phyloP scores from a whole-genome alignment of 2,888 invertebrate genomes.

The Patella depressa region DNA sequence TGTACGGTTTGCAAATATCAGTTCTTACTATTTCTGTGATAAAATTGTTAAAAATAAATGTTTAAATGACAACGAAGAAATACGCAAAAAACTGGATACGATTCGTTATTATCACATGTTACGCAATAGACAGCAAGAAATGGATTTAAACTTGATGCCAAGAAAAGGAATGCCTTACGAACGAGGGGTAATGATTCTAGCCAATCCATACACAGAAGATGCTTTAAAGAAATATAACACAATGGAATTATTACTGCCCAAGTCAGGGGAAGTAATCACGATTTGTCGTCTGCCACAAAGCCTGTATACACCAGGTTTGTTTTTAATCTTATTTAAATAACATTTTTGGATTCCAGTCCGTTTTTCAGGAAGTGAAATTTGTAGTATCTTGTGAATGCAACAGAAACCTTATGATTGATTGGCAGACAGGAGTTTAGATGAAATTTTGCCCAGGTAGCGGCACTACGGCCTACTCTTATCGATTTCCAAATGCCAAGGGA shows the following conservation, averaged over 20 bases:
- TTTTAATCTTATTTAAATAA: not conserved
- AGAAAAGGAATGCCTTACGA: slow-evolving; percentile 62
- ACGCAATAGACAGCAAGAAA: slow-evolving; percentile 63
- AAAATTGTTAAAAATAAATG: slow-evolving; percentile 55
- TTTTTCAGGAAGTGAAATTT: too few relatives aligned
- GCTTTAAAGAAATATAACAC: slow-evolving; percentile 65
- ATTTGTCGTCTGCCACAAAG: slow-evolving; percentile 68
- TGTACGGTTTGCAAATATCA: slow-evolving; percentile 68
- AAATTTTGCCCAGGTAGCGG: too few relatives aligned
- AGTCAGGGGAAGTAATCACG: slow-evolving; percentile 60
- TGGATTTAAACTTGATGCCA: slow-evolving; percentile 67
- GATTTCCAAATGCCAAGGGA: too few relatives aligned
- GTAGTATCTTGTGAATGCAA: not conserved
- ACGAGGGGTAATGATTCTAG: slow-evolving; percentile 66
- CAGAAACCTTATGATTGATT: not conserved
- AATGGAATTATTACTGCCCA: slow-evolving; percentile 66
- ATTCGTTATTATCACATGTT: slow-evolving; percentile 68
- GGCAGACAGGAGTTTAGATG: too few relatives aligned
- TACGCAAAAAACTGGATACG: slow-evolving; percentile 51
- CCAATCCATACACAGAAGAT: slow-evolving; percentile 69
- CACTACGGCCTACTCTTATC: too few relatives aligned
- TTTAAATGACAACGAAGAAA: slow-evolving; percentile 46
- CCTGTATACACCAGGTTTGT: slow-evolving; percentile 67
- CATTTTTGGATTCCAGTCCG: too few relatives aligned
- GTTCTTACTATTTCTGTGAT: slow-evolving; percentile 70